Base-by-base conservation (phyloP, 2,113 vertebrate species). In the Acinonyx jubatus region DNA sequence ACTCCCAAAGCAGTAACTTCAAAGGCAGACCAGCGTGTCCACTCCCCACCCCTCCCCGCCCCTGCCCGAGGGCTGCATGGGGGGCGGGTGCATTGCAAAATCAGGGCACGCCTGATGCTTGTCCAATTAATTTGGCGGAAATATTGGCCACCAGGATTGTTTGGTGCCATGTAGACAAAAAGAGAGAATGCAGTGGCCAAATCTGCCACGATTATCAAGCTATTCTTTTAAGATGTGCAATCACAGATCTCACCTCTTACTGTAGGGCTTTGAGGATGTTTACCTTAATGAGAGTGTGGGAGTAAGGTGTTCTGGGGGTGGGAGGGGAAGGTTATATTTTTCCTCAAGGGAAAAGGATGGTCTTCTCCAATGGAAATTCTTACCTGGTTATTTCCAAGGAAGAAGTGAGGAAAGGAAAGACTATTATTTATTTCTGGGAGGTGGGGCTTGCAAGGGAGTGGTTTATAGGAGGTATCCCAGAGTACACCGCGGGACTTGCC, bases 41-140 rank as follows among this genome's bases (percentile, higher is more conserved):
- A 1, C 6, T 2, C 14, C 38, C 38, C 2, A 25, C 4, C 27
- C 18, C 8, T 45, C 45, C 45, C 45, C 8, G 45, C 8, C 45
- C 45, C 45, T 45, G 45, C 45, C 33, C 27, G 5, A 27, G 4
- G 12, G 57, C 80, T 29, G 18, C 29, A 2, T 19, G 33, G 7
- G 7, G 1, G 25, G 14, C 2, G 0, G 25, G 14, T 3, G 5
- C 0, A 0, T 6, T 33, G 25, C 18, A 36, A 50, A 80, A 48
- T 50, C 23, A 57, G 38, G 38, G 25, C 1, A 0, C 0, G 0
- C 61, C 41, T 93, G n/a, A 36, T 4, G 1, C 48, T 45, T 33
- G 2, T 36, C 31, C 71, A 92, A 45, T 92, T 86, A 81, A 93
- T 19, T n/a, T 33, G 38, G 65, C 0, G 1, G 38, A 57, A 45